These are phyloP conservation scores for Desmodus rotundus DNA, from an alignment of 2,113 vertebrate genomes.

Conservation along the genomic window DNA sequence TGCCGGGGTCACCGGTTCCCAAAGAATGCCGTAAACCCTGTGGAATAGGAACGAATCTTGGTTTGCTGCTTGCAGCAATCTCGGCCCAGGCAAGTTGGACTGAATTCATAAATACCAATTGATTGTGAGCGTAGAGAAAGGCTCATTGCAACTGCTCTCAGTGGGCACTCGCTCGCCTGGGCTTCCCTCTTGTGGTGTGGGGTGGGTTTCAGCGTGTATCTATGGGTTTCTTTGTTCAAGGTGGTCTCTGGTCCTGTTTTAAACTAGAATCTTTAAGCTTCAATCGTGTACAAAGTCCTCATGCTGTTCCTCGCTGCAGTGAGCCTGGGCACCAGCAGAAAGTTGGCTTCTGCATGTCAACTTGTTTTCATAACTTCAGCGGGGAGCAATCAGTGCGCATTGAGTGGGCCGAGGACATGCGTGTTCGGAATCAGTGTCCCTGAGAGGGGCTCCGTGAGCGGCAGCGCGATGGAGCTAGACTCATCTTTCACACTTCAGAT, in stretches of 20 bases:
- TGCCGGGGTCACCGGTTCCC: background rate
- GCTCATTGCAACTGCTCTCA: background rate
- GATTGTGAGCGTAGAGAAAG: background rate
- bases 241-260: background rate
- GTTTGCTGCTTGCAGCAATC: background rate
- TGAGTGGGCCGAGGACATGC: background rate
- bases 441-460: background rate
- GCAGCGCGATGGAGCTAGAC: background rate
- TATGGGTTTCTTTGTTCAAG: background rate
- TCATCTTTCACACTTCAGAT: background rate
- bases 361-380: background rate
- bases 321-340: background rate
- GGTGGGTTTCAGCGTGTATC: background rate
- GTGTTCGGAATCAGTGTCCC: background rate
- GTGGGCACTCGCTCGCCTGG: background rate
- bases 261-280: background rate
- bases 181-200: background rate
- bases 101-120: background rate
- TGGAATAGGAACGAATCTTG: background rate
- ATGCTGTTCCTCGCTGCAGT: background rate
- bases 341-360: background rate
- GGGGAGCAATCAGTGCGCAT: background rate
- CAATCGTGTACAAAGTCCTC: rapidly evolving
- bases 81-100: background rate
- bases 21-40: background rate